Base-by-base conservation (phyloP, 2,888 invertebrate genomes). In the Steinernema hermaphroditum region DNA sequence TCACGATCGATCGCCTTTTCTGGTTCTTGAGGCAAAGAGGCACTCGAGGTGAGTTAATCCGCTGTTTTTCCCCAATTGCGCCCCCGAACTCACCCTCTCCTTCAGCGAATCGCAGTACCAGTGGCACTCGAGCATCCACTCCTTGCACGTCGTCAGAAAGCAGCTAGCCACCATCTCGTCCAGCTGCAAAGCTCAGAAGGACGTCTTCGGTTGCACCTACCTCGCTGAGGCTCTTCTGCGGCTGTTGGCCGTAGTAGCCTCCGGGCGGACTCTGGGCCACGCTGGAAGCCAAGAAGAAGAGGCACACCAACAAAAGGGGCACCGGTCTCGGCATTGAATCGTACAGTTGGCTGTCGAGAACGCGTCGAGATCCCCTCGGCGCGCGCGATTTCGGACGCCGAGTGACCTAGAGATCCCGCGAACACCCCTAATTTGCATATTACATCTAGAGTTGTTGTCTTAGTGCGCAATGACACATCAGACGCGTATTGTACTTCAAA, bases 111-210 rank as follows among this genome's bases (percentile, higher is more conserved):
- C 83, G 62, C 83, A 83, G 72, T 75, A 80, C 82, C 82, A 83
- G 68, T 82, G 82, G 71, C 82, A 83, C 41, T 83, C 83, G 22
- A 80, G 75, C 80, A 83, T 82, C 82, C 82, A 83, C 70, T 83
- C 80, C 71, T 81, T 81, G 77, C 83, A 83, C 16, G 78, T 71
- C 22, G 82, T 82, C 75, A 78, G 81, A 50, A 83, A 79, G 72
- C 83, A 83, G 72, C 81, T 81, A 8, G 76, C 75, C 44, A 83
- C 81, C 81, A 83, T 80, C 6, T 71, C 77, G 50, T 83, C 83
- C 22, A 83, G 75, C 80, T 83, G 75, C 62, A 80, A 8, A 14
- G 16, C 34, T 44, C 16, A 16, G 19, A 16, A 50, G 29, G 34
- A 24, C 22, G 8, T 34, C 27, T 57, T 16, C 14, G 16, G 19